A percentile compares a stretch with the other conserved stretches of the same genome.
phyloP scores from a whole-genome alignment of 2,797 vertebrate species.

The Hippoglossus hippoglossus region DNA sequence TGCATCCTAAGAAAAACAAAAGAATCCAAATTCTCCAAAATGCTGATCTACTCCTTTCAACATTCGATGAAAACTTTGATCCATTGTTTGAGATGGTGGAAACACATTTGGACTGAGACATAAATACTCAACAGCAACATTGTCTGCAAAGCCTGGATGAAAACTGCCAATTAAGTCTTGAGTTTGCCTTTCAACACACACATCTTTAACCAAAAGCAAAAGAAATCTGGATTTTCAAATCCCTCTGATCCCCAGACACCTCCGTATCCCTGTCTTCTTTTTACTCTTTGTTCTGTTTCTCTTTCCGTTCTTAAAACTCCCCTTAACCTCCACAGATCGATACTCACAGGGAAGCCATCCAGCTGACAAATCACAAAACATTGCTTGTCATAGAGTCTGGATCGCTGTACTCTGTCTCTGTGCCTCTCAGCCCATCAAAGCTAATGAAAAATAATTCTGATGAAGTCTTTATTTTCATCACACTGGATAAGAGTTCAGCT shows the following conservation, averaged over 20 bases:
- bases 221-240: constrained; percentile 2
- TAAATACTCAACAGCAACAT: constrained; percentile 25
- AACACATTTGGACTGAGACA: not conserved
- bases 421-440: constrained; percentile 44
- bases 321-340: not conserved
- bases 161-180: not conserved
- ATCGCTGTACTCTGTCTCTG: constrained; percentile 27
- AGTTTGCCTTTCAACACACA: no score
- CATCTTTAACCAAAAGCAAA: not conserved
- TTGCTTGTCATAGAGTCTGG: not conserved
- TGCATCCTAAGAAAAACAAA: no score
- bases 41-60: no score
- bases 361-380: constrained; percentile 30
- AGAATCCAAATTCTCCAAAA: no score
- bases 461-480: constrained; percentile 60
- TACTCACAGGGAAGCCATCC: constrained; percentile 6
- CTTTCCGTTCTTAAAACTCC: not conserved
- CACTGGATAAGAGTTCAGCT: constrained; percentile 30
- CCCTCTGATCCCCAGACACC: not conserved
- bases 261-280: not conserved
- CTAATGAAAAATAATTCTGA: constrained; percentile 61
- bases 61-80: no score
- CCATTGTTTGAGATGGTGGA: no score
- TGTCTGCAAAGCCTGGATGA: not conserved
- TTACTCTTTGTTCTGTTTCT: not conserved